Conservation (phyloP, 2,888 invertebrate species). For the Tetragonisca angustula region DNA sequence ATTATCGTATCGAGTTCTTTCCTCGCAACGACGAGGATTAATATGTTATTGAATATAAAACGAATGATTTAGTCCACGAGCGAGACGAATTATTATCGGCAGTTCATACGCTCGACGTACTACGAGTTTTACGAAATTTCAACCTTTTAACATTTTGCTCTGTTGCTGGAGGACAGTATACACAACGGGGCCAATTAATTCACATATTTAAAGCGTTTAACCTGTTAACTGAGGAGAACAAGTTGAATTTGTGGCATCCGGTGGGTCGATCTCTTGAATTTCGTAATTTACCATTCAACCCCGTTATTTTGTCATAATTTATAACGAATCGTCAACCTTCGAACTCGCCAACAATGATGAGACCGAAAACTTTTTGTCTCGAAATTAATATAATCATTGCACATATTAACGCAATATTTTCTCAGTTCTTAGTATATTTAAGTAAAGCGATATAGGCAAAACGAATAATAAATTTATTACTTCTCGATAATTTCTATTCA, state of each 20-base stretch:
- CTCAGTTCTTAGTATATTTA: no score
- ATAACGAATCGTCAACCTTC: no score
- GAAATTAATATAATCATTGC: no score
- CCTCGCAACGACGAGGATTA: not conserved
- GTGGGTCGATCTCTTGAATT: not conserved
- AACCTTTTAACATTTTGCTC: not conserved
- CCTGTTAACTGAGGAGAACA: not conserved
- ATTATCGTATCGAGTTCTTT: slow-evolving; percentile 8
- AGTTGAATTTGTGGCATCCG: not conserved
- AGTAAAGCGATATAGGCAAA: no score
- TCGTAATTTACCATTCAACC: not conserved
- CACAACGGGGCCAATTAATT: not conserved
- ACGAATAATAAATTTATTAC: no score
- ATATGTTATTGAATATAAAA: slow-evolving; percentile 5
- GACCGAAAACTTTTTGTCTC: no score
- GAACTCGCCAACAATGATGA: no score
- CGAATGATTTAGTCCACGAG: not conserved
- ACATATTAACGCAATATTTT: no score
- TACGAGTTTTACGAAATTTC: not conserved
- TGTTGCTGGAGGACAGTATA: not conserved
- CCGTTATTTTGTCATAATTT: not conserved
- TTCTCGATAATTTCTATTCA: no score
- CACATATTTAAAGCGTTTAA: not conserved
- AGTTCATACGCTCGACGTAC: not conserved
- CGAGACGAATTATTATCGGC: not conserved